phyloP scores from a whole-genome alignment of 1,140 invertebrate species.

The Antheraea mylitta region DNA sequence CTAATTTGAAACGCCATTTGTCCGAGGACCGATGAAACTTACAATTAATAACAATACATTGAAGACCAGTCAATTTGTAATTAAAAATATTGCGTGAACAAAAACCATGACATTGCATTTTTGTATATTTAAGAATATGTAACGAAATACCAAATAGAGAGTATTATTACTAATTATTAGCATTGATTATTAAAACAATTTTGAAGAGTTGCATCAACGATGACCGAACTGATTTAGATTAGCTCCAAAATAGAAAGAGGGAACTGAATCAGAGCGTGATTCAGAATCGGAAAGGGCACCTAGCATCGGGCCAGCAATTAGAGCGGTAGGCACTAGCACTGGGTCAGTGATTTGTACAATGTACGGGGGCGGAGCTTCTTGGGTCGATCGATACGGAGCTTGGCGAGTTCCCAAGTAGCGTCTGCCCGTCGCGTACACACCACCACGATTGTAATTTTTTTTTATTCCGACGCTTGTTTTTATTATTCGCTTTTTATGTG shows the following conservation, averaged over 20 bases:
- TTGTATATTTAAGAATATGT: too few relatives aligned
- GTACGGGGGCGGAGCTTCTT: conserved; percentile 35
- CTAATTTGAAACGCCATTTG: too few relatives aligned
- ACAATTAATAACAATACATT: too few relatives aligned
- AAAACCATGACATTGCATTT: too few relatives aligned
- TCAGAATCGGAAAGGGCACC: conserved; percentile 50
- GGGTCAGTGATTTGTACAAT: conserved; percentile 46
- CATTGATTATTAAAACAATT: too few relatives aligned
- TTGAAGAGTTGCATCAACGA: not conserved
- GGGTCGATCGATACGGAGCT: conserved; percentile 30
- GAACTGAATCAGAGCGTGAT: conserved; percentile 41
- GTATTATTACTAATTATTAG: too few relatives aligned
- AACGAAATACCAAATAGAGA: too few relatives aligned
- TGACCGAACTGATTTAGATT: conserved; percentile 6
- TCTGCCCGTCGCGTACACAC: conserved; percentile 6
- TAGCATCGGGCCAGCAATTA: conserved; percentile 41
- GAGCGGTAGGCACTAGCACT: conserved; percentile 47
- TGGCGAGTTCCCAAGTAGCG: conserved; percentile 34
- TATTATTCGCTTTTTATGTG: conserved; percentile 9
- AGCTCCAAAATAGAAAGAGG: conserved; percentile 2
- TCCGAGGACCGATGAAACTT: too few relatives aligned
- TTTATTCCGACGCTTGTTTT: conserved; percentile 16
- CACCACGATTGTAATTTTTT: not conserved
- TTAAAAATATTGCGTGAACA: too few relatives aligned
- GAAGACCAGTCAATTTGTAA: too few relatives aligned